A percentile compares a stretch with the other conserved stretches of the same genome.
Conservation (phyloP, 2,888 invertebrate genomes). For the Eumacrocentrus americanus region DNA sequence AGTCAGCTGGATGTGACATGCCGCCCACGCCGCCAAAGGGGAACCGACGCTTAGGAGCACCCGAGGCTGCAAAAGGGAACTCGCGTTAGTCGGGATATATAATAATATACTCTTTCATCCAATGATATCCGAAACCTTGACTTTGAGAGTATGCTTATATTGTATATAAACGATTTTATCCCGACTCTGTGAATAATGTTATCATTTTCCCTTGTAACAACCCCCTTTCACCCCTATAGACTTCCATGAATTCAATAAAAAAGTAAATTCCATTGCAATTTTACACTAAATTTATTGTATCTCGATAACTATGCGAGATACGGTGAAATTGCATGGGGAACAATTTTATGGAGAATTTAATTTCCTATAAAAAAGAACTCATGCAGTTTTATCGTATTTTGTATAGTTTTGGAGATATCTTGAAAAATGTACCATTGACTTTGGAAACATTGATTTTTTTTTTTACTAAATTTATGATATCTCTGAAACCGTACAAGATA, state of each 20-base stretch:
- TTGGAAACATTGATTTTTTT: no score
- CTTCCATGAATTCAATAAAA: neutral
- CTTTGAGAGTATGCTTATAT: constrained; percentile 37
- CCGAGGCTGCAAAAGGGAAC: constrained; percentile 53
- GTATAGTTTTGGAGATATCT: no score
- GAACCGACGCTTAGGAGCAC: constrained; percentile 56
- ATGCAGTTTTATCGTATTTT: no score
- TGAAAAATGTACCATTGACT: no score
- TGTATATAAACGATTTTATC: neutral
- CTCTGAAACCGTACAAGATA: no score
- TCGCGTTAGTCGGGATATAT: constrained; percentile 31
- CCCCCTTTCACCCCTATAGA: no score
- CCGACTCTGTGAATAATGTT: constrained; percentile 12
- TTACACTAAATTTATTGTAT: neutral
- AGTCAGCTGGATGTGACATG: constrained; percentile 62
- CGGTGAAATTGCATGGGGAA: no score
- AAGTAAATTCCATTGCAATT: neutral
- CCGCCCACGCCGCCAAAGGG: constrained; percentile 58
- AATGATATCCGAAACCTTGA: constrained; percentile 50
- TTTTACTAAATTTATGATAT: no score
- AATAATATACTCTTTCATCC: constrained; percentile 49
- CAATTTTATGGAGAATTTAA: no score
- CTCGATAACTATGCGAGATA: neutral
- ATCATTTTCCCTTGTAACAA: constrained; percentile 20
- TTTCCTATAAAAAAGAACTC: no score